These are phyloP conservation scores for Xyliphius kryptos DNA, from an alignment of 2,113 vertebrate genomes.

Conservation along the genomic window DNA sequence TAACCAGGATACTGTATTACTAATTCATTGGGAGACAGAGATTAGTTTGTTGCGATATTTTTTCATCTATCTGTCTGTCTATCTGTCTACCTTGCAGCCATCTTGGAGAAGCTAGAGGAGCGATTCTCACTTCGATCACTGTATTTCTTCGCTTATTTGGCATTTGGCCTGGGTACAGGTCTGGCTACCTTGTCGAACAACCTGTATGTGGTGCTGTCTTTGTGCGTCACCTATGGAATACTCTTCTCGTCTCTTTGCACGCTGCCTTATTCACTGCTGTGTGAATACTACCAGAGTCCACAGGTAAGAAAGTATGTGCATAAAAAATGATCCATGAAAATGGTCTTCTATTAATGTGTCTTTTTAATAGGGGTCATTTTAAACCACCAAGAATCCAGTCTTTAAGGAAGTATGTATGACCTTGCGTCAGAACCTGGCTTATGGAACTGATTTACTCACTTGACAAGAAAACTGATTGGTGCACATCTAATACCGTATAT, in stretches of 20 bases:
- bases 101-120: conserved; percentile 91
- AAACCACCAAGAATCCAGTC: too few relatives aligned
- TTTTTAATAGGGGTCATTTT: too few relatives aligned
- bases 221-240: conserved; percentile 87
- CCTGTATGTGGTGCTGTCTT: conserved; percentile 83
- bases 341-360: too few relatives aligned
- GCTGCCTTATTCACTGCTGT: conserved; percentile 94
- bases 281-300: conserved; percentile 94
- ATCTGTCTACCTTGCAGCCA: conserved; percentile 61
- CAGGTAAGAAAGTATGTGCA: conserved; percentile 85
- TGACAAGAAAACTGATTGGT: too few relatives aligned
- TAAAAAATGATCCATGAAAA: too few relatives aligned
- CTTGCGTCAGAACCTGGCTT: too few relatives aligned
- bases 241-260: conserved; percentile 95
- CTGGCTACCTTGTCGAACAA: conserved; percentile 88
- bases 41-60: background rate
- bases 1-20: too few relatives aligned
- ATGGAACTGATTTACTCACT: too few relatives aligned
- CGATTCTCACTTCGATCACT: conserved; percentile 83
- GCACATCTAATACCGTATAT: too few relatives aligned
- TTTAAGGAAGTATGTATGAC: too few relatives aligned
- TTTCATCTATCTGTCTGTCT: background rate
- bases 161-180: conserved; percentile 89
- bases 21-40: too few relatives aligned
- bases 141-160: conserved; percentile 91